Percentiles rank a stretch among this genome's conserved stretches.
Conservation (phyloP, 1,140 invertebrate species). For the Melipona quadrifasciata region DNA sequence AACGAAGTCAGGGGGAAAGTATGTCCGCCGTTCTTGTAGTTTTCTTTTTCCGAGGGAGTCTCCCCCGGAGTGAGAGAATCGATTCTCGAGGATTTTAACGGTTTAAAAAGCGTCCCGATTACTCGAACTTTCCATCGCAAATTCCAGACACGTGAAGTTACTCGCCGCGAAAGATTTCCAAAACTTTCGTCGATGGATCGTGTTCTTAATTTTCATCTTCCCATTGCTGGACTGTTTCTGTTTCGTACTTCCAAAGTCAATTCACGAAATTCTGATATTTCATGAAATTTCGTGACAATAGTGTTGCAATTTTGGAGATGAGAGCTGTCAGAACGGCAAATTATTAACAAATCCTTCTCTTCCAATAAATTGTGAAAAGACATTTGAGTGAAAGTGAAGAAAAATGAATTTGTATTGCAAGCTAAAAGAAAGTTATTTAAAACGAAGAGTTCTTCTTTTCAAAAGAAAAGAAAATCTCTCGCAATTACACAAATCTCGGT, state of each 20-base stretch:
- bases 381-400: too few relatives aligned
- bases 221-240: not conserved
- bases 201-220: not conserved
- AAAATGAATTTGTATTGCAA: too few relatives aligned
- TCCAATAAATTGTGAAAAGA: too few relatives aligned
- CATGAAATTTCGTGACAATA: too few relatives aligned
- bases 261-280: not conserved
- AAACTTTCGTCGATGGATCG: not conserved
- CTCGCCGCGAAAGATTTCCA: constrained; percentile 12
- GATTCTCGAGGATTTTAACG: not conserved
- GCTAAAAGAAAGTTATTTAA: too few relatives aligned
- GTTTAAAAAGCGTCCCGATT: not conserved
- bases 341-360: too few relatives aligned
- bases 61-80: not conserved
- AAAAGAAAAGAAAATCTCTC: not conserved
- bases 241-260: not conserved
- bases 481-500: not conserved
- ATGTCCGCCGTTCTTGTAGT: not conserved
- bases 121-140: not conserved
- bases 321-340: too few relatives aligned
- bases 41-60: not conserved
- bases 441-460: too few relatives aligned
- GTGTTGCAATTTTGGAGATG: too few relatives aligned
- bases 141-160: constrained; percentile 2
- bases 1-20: not conserved